Evolutionary conservation across 64 coral and sea anemone species (phyloP), one percentile per base, ranked within the genome.

Genomic region (Dendrophyllia cribrosa): DNA sequence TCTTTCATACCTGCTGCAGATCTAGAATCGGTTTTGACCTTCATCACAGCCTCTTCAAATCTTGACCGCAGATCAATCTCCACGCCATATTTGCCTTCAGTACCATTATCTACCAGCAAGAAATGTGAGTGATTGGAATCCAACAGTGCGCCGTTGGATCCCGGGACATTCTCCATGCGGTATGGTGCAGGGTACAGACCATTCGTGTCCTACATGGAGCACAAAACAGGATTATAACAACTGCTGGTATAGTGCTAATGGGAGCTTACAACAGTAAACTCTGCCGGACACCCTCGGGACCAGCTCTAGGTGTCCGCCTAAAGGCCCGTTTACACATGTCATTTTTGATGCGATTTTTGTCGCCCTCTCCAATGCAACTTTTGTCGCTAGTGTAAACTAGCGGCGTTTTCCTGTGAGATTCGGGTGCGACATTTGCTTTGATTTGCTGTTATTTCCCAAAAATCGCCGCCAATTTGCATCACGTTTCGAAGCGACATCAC

Each of bases 51-150:
- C 48, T 99, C 97, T 47, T 99, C 97, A 51, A 99, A 76, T 79
- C 78, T 89, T 34, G 97, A 96, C 53, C 97, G 80, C 59, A 99
- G 77, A 74, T 75, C 88, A 75, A 99, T 99, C 71, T 99, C 97
- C 13, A 99, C 97, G 55, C 97, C 97, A 60, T 99, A 96, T 20
- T 99, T 90, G 2, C 94, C 94, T 59, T 94, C 82, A 23, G 97
- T 99, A 43, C 97, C 97, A 75, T 99, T 94, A 77, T 99, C 97
- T 16, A 99, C 97, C 88, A 99, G 43, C 5, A 99, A 58, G 85
- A 99, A 99, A 82, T 99, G 97, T 0, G 97, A 96, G 78, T 99
- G 97, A 26, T 96, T 96, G 22, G 94, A 91, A 77, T 99, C 97
- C 9, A 99, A 51, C 51, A 96, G 60, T 7, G 94, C 97, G 7